These are phyloP conservation scores for Eucidaris tribuloides DNA, from an alignment of 35 echinoderm and acorn worm species.

Conservation along the genomic window DNA sequence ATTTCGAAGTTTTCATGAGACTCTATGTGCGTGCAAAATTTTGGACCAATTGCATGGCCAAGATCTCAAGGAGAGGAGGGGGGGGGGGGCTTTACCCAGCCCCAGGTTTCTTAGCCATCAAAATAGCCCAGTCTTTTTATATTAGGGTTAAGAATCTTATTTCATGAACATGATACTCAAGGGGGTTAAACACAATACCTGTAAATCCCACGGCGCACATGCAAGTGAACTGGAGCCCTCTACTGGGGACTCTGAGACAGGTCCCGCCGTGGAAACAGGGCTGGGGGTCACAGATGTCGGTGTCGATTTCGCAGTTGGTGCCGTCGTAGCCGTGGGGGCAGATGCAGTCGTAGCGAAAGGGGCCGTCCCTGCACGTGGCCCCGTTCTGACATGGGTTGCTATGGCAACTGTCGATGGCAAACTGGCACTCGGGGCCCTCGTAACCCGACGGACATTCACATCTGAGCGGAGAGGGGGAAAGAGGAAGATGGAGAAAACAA, in stretches of 20 bases:
- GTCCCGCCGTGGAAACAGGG: conserved; percentile 94
- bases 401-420: conserved; percentile 67
- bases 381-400: conserved; percentile 83
- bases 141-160: too few relatives aligned
- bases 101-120: too few relatives aligned
- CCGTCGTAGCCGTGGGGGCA: conserved; percentile 62
- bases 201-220: conserved; percentile 82
- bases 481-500: too few relatives aligned
- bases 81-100: too few relatives aligned
- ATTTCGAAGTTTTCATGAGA: too few relatives aligned
- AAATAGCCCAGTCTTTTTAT: too few relatives aligned
- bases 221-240: conserved; percentile 70
- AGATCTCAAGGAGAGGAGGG: too few relatives aligned
- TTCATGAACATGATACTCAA: too few relatives aligned
- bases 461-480: too few relatives aligned
- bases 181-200: conserved; percentile 44
- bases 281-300: conserved; percentile 88
- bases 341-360: conserved; percentile 69
- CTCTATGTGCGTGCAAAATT: too few relatives aligned
- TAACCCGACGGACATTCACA: conserved; percentile 78
- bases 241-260: conserved; percentile 53
- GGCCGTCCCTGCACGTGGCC: conserved; percentile 77
- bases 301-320: conserved; percentile 84
- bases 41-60: too few relatives aligned
- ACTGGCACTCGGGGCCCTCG: conserved; percentile 66